These are phyloP conservation scores for Geothlypis trichas DNA, from an alignment of 2,113 vertebrate species.

Conservation along the genomic window DNA sequence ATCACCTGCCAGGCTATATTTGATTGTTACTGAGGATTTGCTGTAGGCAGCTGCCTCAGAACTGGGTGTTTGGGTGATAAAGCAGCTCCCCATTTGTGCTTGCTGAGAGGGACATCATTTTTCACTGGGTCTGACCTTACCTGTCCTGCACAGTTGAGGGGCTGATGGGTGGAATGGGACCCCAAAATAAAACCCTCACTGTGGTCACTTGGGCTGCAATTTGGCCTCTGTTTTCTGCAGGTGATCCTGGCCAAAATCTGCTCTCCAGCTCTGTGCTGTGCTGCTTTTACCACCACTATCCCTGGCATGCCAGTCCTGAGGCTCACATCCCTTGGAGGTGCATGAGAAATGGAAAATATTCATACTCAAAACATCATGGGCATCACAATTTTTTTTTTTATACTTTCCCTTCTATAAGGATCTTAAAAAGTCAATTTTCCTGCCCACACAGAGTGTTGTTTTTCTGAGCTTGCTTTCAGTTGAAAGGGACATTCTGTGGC, in stretches of 20 bases:
- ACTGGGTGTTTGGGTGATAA: background rate
- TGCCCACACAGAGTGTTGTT: background rate
- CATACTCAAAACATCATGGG: background rate
- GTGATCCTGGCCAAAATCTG: background rate
- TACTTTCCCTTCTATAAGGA: background rate
- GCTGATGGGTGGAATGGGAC: too few species aligned
- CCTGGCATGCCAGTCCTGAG: background rate
- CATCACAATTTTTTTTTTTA: background rate
- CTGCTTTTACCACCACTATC: background rate
- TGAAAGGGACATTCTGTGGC: background rate
- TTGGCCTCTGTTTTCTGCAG: background rate
- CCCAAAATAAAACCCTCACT: background rate
- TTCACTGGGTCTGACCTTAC: background rate
- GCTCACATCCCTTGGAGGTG: background rate
- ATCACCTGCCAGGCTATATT: background rate
- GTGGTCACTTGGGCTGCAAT: background rate
- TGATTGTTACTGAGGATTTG: background rate
- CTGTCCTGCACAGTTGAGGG: background rate
- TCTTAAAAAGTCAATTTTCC: background rate
- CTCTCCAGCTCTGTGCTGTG: background rate
- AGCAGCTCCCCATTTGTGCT: background rate
- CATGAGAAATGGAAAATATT: background rate
- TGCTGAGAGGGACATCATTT: background rate
- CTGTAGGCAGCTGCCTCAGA: background rate
- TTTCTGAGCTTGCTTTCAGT: background rate